Percentiles rank a stretch among this genome's conserved stretches.
These are phyloP conservation scores for Brachylomia viminalis DNA, from an alignment of 2,888 invertebrate species.

Conservation along the genomic window DNA sequence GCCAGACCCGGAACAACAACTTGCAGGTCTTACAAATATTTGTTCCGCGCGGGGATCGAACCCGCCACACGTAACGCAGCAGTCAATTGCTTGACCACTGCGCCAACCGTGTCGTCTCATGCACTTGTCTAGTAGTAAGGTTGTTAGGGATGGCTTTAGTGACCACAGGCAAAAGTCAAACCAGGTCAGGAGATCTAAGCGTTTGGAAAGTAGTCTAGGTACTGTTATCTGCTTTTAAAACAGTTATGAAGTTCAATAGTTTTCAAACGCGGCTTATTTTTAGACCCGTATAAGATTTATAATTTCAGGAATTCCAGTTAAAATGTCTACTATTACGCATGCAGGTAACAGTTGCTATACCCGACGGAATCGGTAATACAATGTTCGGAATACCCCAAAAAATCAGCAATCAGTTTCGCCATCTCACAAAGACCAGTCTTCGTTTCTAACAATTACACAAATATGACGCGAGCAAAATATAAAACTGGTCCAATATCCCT, in stretches of 20 bases:
- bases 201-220: neutral
- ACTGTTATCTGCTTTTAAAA: neutral
- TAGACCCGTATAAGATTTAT: neutral
- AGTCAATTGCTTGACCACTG: too few species aligned
- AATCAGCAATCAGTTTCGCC: constrained; percentile 10
- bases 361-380: neutral
- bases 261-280: too few species aligned
- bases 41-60: too few species aligned
- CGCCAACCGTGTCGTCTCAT: too few species aligned
- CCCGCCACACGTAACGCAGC: too few species aligned
- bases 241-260: too few species aligned
- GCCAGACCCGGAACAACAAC: too few species aligned
- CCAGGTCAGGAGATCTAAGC: neutral
- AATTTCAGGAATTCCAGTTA: neutral
- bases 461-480: constrained; percentile 46
- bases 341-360: neutral
- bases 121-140: too few species aligned
- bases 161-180: neutral
- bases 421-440: constrained; percentile 44
- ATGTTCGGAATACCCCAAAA: neutral
- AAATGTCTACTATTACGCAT: neutral
- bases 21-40: too few species aligned
- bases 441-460: constrained; percentile 57
- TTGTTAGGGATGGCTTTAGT: neutral
- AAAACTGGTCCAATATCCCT: constrained; percentile 67